These are phyloP conservation scores for Cryptomyrus ogoouensis DNA, from an alignment of 2,113 vertebrate species.

Conservation along the genomic window DNA sequence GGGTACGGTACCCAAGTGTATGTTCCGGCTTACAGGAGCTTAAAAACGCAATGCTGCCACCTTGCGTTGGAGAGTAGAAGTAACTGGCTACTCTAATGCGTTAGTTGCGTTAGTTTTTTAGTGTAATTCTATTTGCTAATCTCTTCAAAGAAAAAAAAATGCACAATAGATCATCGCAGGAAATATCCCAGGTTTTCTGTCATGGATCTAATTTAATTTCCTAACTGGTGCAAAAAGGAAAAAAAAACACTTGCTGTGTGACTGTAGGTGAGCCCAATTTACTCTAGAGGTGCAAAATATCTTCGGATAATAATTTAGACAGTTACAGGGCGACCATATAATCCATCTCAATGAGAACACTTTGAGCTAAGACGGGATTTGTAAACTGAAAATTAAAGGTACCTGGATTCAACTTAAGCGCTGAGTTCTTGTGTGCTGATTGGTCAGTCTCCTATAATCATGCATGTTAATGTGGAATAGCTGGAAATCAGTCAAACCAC, in stretches of 20 bases:
- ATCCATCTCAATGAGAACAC: not conserved
- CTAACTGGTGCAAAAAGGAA: not conserved
- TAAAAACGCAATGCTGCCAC: conserved; percentile 1
- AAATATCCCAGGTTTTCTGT: not conserved
- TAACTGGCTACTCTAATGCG: not conserved
- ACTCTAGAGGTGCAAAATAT: not conserved
- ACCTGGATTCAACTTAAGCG: not conserved
- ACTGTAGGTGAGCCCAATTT: not conserved
- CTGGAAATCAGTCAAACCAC: not conserved
- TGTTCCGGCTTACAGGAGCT: not conserved
- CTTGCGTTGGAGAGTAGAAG: not conserved
- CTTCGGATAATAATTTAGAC: not conserved
- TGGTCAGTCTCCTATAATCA: not conserved
- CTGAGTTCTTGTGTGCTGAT: not conserved
- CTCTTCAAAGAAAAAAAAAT: not conserved
- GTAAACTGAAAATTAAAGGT: not conserved
- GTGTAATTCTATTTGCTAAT: not conserved
- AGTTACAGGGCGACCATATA: not conserved
- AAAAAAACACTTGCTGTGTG: not conserved
- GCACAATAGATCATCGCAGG: not conserved
- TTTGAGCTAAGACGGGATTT: not conserved
- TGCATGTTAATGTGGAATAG: not conserved
- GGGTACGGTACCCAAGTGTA: not conserved
- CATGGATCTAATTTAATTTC: not conserved
- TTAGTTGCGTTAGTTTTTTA: not conserved